Base-by-base conservation (phyloP, 2,113 vertebrate species). In the Puma concolor region DNA sequence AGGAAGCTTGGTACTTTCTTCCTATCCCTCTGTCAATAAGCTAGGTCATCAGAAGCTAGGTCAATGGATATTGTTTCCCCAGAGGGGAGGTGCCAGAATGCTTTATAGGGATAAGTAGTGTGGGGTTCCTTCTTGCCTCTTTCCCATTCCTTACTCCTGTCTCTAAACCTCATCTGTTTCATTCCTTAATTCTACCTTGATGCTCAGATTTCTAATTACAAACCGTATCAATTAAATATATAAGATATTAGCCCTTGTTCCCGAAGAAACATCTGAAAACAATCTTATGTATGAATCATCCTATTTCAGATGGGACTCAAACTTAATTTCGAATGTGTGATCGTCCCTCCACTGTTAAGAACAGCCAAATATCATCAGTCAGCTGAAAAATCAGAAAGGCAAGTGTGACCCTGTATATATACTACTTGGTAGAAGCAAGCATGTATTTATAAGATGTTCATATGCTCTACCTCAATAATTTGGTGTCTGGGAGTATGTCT, bases 321-420 rank as follows among this genome's bases (percentile, higher is more conserved):
- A 87, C 38, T 96, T 94, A 77, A 80, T 92, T 97, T 96, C 57
- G 80, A 77, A 83, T 76, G 14, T 92, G 52, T 97, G 64, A 80
- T 82, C 71, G 81, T 88, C 25, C 36, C 52, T 29, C 60, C 19
- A 33, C 5, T 67, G n/a, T 64, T 87, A 72, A 63, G 36, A 87
- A 57, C 2, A 95, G n/a, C 27, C 48, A 96, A 90, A 27, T 21
- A 31, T 38, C 77, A 89, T 31, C 79, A 48, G 44, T 54, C 33
- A 96, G 38, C 31, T 82, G 27, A 38, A 79, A 71, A 89, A n/a
- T 54, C 84, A 95, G 21, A 52, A 72, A 74, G 36, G 14, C 50
- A 91, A 91, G 6, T n/a, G 7, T 66, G 33, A 93, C 11, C 17
- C 11, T 69, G 21, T 63, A 25, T 64, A 4, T 86, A 52, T 93